These are phyloP conservation scores for Sparus aurata DNA, from an alignment of 2,797 vertebrate species.

Conservation along the genomic window DNA sequence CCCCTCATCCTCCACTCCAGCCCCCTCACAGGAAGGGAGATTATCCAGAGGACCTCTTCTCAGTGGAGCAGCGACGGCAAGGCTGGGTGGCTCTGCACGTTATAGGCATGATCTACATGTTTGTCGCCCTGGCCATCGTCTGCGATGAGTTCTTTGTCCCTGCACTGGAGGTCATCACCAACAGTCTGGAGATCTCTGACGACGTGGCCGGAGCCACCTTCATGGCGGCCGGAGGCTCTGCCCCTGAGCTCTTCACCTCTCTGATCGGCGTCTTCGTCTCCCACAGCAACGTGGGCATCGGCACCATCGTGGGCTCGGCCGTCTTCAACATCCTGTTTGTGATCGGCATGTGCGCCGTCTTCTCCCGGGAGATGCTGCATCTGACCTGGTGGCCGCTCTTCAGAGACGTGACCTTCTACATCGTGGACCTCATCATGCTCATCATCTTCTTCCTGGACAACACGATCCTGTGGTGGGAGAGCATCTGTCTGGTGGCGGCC, in stretches of 20 bases:
- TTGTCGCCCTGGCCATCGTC: conserved; percentile 93
- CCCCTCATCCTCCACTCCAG: conserved; percentile 33
- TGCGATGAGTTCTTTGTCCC: conserved; percentile 96
- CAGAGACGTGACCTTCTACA: conserved; percentile 93
- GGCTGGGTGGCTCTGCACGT: conserved; percentile 92
- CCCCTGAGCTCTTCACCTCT: conserved; percentile 95
- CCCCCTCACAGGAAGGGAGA: conserved; percentile 83
- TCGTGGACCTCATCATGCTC: conserved; percentile 86
- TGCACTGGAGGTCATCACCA: conserved; percentile 90
- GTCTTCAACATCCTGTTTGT: conserved; percentile 98
- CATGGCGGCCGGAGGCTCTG: conserved; percentile 95
- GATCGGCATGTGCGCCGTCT: conserved; percentile 94
- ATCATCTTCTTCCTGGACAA: conserved; percentile 84
- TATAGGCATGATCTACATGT: conserved; percentile 93
- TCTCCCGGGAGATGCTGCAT: conserved; percentile 91
- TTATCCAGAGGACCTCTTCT: conserved; percentile 91
- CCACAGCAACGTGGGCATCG: conserved; percentile 95
- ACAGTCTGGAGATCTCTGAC: conserved; percentile 90
- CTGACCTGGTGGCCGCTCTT: conserved; percentile 97
- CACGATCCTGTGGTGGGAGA: conserved; percentile 94
- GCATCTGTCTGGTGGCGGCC: conserved; percentile 86
- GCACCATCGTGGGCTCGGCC: conserved; percentile 95
- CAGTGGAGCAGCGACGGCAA: conserved; percentile 87
- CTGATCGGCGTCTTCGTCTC: conserved; percentile 95
- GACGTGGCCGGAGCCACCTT: conserved; percentile 96